phyloP scores from a whole-genome alignment of 2,113 vertebrate species.

The Pelecanoides urinatrix region DNA sequence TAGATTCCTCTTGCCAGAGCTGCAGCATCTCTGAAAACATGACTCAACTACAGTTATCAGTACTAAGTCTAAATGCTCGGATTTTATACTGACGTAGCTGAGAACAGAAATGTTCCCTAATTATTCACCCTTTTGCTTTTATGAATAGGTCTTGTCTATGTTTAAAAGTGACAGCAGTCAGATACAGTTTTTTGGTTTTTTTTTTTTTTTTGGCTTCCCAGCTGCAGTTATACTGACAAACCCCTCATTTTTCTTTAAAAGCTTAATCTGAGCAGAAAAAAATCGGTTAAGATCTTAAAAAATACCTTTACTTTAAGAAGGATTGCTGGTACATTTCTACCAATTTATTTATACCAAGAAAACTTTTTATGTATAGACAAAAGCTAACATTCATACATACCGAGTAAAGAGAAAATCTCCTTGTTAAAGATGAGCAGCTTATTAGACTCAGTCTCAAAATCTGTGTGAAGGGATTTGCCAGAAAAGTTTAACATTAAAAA shows the following conservation, averaged over 20 bases:
- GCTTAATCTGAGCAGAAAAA: background rate
- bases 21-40: background rate
- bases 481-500: background rate
- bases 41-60: background rate
- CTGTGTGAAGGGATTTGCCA: background rate
- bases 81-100: background rate
- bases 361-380: background rate
- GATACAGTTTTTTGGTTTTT: background rate
- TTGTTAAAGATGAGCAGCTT: background rate
- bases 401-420: background rate
- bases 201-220: background rate
- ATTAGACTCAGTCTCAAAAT: background rate
- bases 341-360: background rate
- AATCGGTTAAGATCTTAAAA: background rate
- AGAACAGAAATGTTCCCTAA: background rate
- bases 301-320: background rate
- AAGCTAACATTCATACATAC: background rate
- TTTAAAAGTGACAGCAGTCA: background rate
- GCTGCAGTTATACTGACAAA: background rate
- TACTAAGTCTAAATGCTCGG: background rate
- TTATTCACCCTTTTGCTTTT: background rate
- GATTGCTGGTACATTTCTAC: background rate
- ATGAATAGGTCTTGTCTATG: background rate
- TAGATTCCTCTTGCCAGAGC: background rate
- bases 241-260: background rate